These are phyloP conservation scores for Pitta sordida DNA, from an alignment of 2,113 vertebrate genomes.

Conservation along the genomic window DNA sequence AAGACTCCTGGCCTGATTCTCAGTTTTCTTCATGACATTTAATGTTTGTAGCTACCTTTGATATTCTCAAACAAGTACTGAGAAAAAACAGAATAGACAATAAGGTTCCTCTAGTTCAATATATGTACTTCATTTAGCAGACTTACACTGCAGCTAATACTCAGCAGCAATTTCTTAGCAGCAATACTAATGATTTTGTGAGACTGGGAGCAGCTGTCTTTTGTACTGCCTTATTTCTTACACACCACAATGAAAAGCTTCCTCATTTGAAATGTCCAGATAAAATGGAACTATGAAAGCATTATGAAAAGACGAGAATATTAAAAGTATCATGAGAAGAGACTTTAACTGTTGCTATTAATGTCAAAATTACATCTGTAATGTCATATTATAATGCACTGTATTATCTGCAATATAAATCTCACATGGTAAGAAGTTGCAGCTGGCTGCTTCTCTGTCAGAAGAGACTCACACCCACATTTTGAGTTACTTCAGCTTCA, in stretches of 20 bases:
- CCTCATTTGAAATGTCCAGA: not conserved
- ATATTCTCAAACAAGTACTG: not conserved
- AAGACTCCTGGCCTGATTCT: not conserved
- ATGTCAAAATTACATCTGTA: not conserved
- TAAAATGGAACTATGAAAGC: not conserved
- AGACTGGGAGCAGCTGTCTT: not conserved
- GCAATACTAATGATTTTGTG: not conserved
- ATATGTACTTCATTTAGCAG: not conserved
- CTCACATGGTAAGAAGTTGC: not conserved
- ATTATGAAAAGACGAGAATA: not conserved
- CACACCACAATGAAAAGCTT: not conserved
- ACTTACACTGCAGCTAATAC: not conserved
- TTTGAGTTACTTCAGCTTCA: not conserved
- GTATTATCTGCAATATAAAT: not conserved
- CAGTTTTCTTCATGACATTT: not conserved
- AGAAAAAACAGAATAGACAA: not conserved
- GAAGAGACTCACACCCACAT: not conserved
- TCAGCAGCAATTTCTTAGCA: not conserved
- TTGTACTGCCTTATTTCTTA: not conserved
- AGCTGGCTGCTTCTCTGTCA: not conserved
- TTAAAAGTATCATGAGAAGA: not conserved
- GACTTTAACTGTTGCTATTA: not conserved
- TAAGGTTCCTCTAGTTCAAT: not conserved
- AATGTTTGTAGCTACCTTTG: not conserved
- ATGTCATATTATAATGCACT: not conserved